phyloP scores from a whole-genome alignment of 2,888 invertebrate genomes.

The Calameuta filiformis region DNA sequence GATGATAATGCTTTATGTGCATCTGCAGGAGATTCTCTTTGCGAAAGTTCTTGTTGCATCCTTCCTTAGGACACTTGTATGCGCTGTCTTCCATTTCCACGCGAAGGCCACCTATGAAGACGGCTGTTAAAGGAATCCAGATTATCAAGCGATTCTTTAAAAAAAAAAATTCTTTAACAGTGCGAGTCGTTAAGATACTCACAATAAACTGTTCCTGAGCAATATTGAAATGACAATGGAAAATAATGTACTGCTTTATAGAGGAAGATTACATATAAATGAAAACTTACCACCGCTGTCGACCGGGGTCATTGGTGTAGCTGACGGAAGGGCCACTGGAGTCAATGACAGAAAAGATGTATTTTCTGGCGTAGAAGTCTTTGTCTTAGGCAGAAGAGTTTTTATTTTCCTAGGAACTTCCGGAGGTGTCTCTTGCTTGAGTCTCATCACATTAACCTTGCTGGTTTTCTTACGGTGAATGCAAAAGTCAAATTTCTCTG shows the following conservation, averaged over 20 bases:
- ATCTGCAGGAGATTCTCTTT: conserved; percentile 91
- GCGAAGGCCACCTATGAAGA: conserved; percentile 60
- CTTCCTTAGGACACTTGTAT: conserved; percentile 80
- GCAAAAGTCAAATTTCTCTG: conserved; percentile 72
- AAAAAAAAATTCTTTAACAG: background rate
- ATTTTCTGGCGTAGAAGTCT: conserved; percentile 25
- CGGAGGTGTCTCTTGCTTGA: conserved; percentile 39
- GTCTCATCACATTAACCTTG: conserved; percentile 29
- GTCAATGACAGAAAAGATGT: conserved; percentile 22
- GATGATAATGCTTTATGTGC: conserved; percentile 96
- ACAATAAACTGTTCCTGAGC: conserved; percentile 52
- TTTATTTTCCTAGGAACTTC: conserved; percentile 58
- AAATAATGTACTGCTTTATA: background rate
- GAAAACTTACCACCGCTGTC: conserved; percentile 50
- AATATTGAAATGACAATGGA: conserved; percentile 8
- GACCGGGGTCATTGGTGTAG: conserved; percentile 33
- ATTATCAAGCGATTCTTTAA: background rate
- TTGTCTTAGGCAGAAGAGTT: conserved; percentile 58
- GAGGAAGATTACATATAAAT: background rate
- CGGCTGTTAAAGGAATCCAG: conserved; percentile 66
- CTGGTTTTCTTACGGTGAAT: conserved; percentile 67
- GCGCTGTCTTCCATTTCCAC: conserved; percentile 78
- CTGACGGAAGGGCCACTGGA: background rate
- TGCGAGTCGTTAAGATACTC: conserved; percentile 31
- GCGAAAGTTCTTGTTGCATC: conserved; percentile 89